Conservation (phyloP, 2,797 vertebrate species). For the Gymnopithys bicolor region DNA sequence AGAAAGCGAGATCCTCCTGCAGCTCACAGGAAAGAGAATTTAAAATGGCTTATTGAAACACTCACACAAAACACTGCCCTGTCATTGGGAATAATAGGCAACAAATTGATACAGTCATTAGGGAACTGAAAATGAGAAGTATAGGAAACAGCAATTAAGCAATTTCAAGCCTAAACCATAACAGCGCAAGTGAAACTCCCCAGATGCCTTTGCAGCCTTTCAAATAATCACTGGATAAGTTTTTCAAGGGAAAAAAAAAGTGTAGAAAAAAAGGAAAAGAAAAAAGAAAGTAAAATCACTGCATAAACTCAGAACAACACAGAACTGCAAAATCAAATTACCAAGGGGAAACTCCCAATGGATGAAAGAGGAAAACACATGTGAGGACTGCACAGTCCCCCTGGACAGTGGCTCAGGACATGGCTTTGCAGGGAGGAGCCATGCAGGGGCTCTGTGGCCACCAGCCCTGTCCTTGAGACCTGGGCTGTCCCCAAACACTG, state of each 20-base stretch:
- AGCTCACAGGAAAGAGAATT: not conserved
- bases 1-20: not conserved
- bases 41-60: not conserved
- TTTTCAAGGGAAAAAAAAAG: not conserved
- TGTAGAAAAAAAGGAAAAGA: not conserved
- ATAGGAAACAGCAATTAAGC: constrained; percentile 65
- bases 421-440: not conserved
- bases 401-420: not conserved
- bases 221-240: constrained; percentile 37
- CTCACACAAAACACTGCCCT: constrained; percentile 5
- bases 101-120: constrained; percentile 65
- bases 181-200: constrained; percentile 42
- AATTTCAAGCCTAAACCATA: constrained; percentile 66
- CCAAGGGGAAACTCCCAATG: not conserved
- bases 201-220: constrained; percentile 36
- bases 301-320: not conserved
- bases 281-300: not conserved
- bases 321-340: constrained; percentile 20
- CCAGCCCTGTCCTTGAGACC: not conserved
- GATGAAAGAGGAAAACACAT: not conserved
- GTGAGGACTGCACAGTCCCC: not conserved
- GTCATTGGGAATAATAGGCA: constrained; percentile 55
- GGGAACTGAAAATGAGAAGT: constrained; percentile 66
- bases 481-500: rapidly evolving
- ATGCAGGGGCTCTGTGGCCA: not conserved